Percentiles rank a stretch among this genome's conserved stretches.
phyloP scores from a whole-genome alignment of 1,140 invertebrate genomes.

The Notospermus geniculatus region DNA sequence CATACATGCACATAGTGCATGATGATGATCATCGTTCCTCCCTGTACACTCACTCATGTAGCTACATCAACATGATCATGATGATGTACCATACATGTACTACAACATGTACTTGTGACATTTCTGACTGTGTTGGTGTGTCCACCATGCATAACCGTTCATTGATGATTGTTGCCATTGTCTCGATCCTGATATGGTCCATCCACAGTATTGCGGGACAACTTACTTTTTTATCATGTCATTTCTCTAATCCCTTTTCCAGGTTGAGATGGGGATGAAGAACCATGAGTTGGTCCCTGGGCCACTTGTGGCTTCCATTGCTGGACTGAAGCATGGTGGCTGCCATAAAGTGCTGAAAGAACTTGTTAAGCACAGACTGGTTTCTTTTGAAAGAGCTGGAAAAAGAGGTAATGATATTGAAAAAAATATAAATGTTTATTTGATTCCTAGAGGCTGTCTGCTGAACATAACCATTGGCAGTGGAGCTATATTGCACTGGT shows the following conservation, averaged over 20 bases:
- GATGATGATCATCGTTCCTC: too few species aligned
- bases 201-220: too few species aligned
- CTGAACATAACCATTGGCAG: too few species aligned
- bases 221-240: conserved; percentile 17
- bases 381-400: conserved; percentile 87
- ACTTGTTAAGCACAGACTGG: conserved; percentile 82
- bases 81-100: too few species aligned
- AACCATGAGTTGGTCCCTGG: conserved; percentile 96
- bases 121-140: too few species aligned
- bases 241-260: conserved; percentile 32
- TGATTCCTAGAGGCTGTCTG: too few species aligned
- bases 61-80: too few species aligned
- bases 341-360: conserved; percentile 88
- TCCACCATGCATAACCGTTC: neutral
- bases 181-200: too few species aligned
- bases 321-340: conserved; percentile 88
- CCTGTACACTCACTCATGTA: too few species aligned
- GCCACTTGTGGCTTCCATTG: conserved; percentile 86
- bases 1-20: too few species aligned
- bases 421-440: neutral
- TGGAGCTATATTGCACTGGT: too few species aligned
- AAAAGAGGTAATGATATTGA: conserved; percentile 39
- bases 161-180: neutral
- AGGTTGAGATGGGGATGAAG: conserved; percentile 99
- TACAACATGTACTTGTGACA: too few species aligned